Base-by-base conservation (phyloP, 2,797 vertebrate species). In the Scolopax bukidnonensis region DNA sequence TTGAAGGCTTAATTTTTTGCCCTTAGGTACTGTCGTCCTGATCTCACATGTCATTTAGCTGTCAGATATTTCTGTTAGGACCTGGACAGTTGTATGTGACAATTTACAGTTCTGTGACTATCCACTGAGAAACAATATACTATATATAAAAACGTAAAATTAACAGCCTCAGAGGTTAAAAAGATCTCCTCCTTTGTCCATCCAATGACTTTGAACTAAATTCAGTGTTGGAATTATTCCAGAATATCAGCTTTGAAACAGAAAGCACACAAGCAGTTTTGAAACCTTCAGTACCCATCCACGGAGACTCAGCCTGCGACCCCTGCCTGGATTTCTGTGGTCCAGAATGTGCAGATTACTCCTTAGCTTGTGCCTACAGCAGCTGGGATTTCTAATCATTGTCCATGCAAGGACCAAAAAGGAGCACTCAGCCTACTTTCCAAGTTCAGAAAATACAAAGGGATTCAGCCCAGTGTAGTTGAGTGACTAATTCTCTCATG, bases 1-100 rank as follows among this genome's bases (percentile, higher is more conserved):
- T 6, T 30, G 43, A 79, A 86, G 32, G 17, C 24, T 65, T 93
- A 50, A 85, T 91, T 71, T 90, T 90, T 76, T 93, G 77, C 48
- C 88, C 53, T 90, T 0, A 0, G 43, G 32, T 70, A 47, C 41
- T 67, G 18, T 65, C 9, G 1, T 77, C 10, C 27, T 2, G 2
- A 36, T 65, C 43, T 87, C 76, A n/a, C 1, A 0, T 65, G 59
- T 47, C 33, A 19, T 79, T 65, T 74, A 56, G 32, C 61, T 54
- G 38, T 59, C 68, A 84, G 45, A 64, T 77, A 67, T 8, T 87
- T 45, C 48, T 90, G 5, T 27, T 92, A 32, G 25, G 20, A 71
- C 43, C 24, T 30, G 40, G 61, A 65, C 21, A 84, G 57, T 64
- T 81, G 4, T n/a, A 43, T 27, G 53, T 19, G 33, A 33, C 2